Conservation (phyloP, 2,888 invertebrate genomes). For the Eumerus sabulonum region DNA sequence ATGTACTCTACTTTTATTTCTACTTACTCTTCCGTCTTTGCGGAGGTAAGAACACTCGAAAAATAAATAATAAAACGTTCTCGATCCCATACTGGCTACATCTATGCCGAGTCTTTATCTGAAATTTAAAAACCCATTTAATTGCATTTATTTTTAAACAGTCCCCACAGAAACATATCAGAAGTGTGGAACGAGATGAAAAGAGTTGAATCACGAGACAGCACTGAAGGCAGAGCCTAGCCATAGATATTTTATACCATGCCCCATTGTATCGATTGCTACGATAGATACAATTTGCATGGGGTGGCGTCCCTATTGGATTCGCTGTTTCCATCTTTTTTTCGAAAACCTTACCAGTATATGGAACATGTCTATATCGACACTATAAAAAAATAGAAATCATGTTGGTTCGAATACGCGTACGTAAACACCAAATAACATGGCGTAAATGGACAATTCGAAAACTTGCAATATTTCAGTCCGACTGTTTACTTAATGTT, state of each 20-base stretch:
- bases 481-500: conserved; percentile 12
- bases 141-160: conserved; percentile 30
- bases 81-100: too few species aligned
- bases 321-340: too few species aligned
- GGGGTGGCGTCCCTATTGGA: background rate
- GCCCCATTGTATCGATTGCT: background rate
- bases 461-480: conserved; percentile 18
- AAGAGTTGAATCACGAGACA: too few species aligned
- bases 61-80: background rate
- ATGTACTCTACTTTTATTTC: conserved; percentile 10
- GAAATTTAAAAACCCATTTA: conserved; percentile 14
- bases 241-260: background rate
- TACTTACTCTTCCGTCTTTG: background rate
- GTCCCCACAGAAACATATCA: too few species aligned
- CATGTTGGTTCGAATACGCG: conserved; percentile 6
- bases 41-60: conserved; percentile 21
- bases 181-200: too few species aligned
- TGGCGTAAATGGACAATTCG: conserved; percentile 21
- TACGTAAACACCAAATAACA: conserved; percentile 9
- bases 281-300: conserved; percentile 21
- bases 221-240: too few species aligned
- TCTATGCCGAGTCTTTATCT: background rate
- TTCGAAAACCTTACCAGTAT: too few species aligned
- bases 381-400: background rate
- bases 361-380: background rate